A percentile compares a stretch with the other conserved stretches of the same genome.
phyloP scores from a whole-genome alignment of 2,113 vertebrate genomes.

The Aepyceros melampus region DNA sequence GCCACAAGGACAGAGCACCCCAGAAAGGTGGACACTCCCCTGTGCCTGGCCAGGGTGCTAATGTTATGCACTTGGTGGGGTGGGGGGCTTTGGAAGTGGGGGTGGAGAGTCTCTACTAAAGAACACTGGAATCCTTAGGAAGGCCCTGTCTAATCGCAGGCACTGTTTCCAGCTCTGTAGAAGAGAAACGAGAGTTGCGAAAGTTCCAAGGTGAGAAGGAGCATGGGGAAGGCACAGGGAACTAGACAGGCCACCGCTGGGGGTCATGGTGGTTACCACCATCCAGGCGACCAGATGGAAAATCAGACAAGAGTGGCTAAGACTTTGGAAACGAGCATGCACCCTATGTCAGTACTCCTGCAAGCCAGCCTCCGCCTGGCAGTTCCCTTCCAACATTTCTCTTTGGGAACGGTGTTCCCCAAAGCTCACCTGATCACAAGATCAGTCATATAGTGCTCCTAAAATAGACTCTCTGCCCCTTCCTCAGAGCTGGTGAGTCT shows the following conservation, averaged over 20 bases:
- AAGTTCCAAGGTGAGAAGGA: not conserved
- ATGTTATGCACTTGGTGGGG: rapidly evolving
- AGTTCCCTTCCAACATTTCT: not conserved
- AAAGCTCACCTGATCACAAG: not conserved
- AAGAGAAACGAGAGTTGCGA: no score
- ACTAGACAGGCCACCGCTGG: not conserved
- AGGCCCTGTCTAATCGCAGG: not conserved
- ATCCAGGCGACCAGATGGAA: not conserved
- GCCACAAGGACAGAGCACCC: not conserved
- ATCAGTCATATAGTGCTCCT: not conserved
- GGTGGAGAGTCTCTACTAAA: not conserved
- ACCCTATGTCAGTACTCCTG: not conserved
- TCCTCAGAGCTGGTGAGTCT: not conserved
- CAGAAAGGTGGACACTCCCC: not conserved
- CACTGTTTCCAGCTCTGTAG: not conserved
- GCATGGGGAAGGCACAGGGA: not conserved
- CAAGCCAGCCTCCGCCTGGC: not conserved
- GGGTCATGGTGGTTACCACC: not conserved
- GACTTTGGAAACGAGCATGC: rapidly evolving
- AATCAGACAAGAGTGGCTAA: not conserved
- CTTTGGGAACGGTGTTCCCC: not conserved
- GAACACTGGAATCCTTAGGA: not conserved
- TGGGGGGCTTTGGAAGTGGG: not conserved
- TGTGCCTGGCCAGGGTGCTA: not conserved
- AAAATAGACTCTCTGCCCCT: not conserved